A percentile compares a stretch with the other conserved stretches of the same genome.
Conservation (phyloP, 2,113 vertebrate genomes). For the Rhinoderma darwinii region DNA sequence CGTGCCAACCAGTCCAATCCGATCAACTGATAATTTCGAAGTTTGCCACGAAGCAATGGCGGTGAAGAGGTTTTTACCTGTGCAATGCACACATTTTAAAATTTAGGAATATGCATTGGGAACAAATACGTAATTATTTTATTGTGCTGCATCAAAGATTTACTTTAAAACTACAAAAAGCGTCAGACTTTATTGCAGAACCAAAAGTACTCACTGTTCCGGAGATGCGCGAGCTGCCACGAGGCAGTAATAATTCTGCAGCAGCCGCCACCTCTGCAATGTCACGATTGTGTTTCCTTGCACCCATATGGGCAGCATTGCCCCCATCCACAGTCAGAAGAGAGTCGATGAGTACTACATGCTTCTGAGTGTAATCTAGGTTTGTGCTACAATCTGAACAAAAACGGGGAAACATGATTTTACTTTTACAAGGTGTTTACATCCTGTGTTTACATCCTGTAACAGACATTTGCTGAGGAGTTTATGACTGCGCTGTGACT, state of each 20-base stretch:
- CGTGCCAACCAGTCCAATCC: constrained; percentile 89
- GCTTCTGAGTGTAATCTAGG: constrained; percentile 66
- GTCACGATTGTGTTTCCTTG: constrained; percentile 75
- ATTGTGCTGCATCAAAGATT: background rate
- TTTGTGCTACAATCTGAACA: background rate
- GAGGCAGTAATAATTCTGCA: constrained; percentile 82
- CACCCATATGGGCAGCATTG: constrained; percentile 63
- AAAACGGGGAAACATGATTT: background rate
- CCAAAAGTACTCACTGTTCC: constrained; percentile 70
- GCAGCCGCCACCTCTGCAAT: constrained; percentile 81
- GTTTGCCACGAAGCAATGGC: constrained; percentile 80
- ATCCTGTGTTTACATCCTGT: no score
- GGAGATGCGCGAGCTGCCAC: constrained; percentile 77
- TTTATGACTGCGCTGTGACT: no score
- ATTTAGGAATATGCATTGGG: background rate
- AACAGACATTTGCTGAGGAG: no score
- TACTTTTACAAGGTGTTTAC: no score
- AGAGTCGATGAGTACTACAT: constrained; percentile 78
- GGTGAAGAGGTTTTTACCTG: constrained; percentile 79
- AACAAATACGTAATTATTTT: background rate
- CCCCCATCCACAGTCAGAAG: constrained; percentile 81
- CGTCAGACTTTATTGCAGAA: background rate
- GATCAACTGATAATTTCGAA: constrained; percentile 90
- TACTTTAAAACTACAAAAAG: background rate
- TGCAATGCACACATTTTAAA: background rate